Evolutionary conservation across 2,797 vertebrate genomes (phyloP), one percentile per base, ranked within the genome.

Genomic region (Philypnodon macrostomus): DNA sequence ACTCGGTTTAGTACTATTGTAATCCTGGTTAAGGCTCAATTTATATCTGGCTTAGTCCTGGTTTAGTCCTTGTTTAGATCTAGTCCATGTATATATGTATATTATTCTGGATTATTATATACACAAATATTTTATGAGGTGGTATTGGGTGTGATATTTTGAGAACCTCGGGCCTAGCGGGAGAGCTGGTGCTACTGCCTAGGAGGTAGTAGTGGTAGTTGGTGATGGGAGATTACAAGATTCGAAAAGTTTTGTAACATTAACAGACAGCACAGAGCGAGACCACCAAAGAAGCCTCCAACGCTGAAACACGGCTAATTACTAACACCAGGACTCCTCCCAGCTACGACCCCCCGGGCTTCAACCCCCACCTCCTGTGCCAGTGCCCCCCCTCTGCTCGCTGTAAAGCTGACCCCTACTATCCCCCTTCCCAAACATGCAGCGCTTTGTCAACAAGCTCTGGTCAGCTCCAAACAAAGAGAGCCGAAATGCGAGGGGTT

Each of bases 391-490:
- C 50, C 44, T 71, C 79, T 74, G 78, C 68, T 85, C 10, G 29
- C 44, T 40, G 71, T 72, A 85, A 87, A 79, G 79, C 81, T 86
- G 84, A 87, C 87, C 78, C 87, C 76, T 79, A 78, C 87, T 78
- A 81, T 79, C 75, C 75, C 79, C 69, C 74, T 84, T 72, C 75
- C 75, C 80, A 84, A 85, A 83, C 84, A 91, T 74, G 85, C 89
- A 82, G 87, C 82, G 81, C 92, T 92, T 93, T 93, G 91, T 94
- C 94, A 95, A 95, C 90, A 93, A 92, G 90, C 91, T 91, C 91
- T 93, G 90, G 90, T 91, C 91, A 90, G 89, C 74, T 69, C 70
- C 92, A 93, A 93, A 94, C 90, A 91, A 91, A 92, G 87, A 77
- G 81, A 83, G 69, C 79, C 90, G 87, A 90, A 93, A 92, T 89